phyloP scores from a whole-genome alignment of 2,797 vertebrate species.

The Bovichtus variegatus region DNA sequence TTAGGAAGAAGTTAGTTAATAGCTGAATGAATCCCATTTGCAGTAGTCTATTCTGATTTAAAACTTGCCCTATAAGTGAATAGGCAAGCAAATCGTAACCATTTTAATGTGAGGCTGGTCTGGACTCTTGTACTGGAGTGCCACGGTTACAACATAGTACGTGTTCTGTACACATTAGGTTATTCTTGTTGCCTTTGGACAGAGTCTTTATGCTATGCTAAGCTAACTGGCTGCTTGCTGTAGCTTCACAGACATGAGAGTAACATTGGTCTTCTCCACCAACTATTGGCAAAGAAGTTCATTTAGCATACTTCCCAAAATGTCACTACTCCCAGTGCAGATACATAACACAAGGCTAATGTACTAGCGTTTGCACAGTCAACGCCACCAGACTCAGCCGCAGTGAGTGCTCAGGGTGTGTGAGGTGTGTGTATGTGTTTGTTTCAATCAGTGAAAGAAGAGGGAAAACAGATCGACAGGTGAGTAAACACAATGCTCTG shows the following conservation, averaged over 20 bases:
- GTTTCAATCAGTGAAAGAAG: conserved; percentile 56
- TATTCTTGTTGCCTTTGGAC: neutral
- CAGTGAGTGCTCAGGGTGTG: conserved; percentile 26
- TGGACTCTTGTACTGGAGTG: too few relatives aligned
- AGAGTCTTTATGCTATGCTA: conserved; percentile 5
- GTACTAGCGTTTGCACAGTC: conserved; percentile 75
- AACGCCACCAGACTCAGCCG: conserved; percentile 21
- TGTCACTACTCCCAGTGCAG: conserved; percentile 66
- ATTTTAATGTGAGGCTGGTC: too few relatives aligned
- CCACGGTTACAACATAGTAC: too few relatives aligned
- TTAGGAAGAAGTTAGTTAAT: neutral
- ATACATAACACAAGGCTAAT: conserved; percentile 80
- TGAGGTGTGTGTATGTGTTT: conserved; percentile 51
- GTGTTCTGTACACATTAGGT: neutral
- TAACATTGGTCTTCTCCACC: neutral
- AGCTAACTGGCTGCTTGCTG: neutral
- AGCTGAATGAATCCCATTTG: neutral
- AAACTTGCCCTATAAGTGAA: too few relatives aligned
- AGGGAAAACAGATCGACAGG: conserved; percentile 77
- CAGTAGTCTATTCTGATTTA: neutral
- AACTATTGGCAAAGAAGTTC: neutral
- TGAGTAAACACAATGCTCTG: conserved; percentile 80
- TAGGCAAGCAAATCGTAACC: too few relatives aligned
- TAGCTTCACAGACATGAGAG: neutral
- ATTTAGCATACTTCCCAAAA: neutral